A percentile compares a stretch with the other conserved stretches of the same genome.
Conservation (phyloP, 2,888 invertebrate genomes). For the Melanostoma mellinum region DNA sequence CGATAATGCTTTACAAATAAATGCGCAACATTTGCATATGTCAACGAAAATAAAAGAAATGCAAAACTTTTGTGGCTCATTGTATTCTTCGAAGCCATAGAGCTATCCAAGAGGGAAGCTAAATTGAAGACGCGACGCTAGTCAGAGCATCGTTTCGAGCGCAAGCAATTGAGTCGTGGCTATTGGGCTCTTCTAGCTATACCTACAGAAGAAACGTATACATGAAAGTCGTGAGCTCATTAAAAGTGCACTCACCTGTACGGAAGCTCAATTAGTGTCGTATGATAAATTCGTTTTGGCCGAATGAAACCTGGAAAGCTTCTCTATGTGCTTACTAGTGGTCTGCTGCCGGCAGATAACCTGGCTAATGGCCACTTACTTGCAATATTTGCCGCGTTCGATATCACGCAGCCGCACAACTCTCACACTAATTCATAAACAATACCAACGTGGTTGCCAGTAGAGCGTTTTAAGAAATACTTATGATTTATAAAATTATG, state of each 20-base stretch:
- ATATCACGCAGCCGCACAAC: slow-evolving; percentile 32
- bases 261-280: slow-evolving; percentile 73
- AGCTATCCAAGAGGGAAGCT: not conserved
- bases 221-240: slow-evolving; percentile 71
- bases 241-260: slow-evolving; percentile 72
- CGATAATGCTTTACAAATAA: slow-evolving; percentile 71
- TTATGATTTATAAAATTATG: too few species aligned
- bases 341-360: slow-evolving; percentile 48
- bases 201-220: slow-evolving; percentile 33
- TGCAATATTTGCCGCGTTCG: slow-evolving; percentile 50
- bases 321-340: slow-evolving; percentile 14
- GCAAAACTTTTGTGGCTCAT: slow-evolving; percentile 41
- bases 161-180: slow-evolving; percentile 54
- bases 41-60: slow-evolving; percentile 52
- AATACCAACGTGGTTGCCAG: slow-evolving; percentile 20
- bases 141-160: slow-evolving; percentile 19
- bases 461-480: too few species aligned
- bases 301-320: slow-evolving; percentile 60
- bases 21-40: slow-evolving; percentile 70
- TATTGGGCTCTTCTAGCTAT: slow-evolving; percentile 7
- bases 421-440: slow-evolving; percentile 51
- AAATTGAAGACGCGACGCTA: slow-evolving; percentile 57
- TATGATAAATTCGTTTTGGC: slow-evolving; percentile 68
- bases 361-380: slow-evolving; percentile 70
- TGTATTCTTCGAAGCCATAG: slow-evolving; percentile 38